phyloP scores from a whole-genome alignment of 1,140 invertebrate genomes.

The Leptoteleia sp. region DNA sequence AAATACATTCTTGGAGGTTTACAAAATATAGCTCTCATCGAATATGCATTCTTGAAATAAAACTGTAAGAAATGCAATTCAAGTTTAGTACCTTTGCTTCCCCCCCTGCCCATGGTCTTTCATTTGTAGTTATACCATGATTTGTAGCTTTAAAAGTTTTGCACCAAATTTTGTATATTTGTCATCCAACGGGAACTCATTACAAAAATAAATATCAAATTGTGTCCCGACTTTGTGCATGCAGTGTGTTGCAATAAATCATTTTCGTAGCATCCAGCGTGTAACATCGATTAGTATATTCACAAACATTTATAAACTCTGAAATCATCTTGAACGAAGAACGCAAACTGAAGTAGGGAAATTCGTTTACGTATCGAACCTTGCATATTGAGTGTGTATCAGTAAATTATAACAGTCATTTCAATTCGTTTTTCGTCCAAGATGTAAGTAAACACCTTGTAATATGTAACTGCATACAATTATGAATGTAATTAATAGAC shows the following conservation, averaged over 20 bases:
- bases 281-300: slow-evolving; percentile 48
- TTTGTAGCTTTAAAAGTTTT: slow-evolving; percentile 16
- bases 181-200: slow-evolving; percentile 7
- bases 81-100: not conserved
- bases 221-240: slow-evolving; percentile 44
- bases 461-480: slow-evolving; percentile 11
- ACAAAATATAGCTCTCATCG: slow-evolving; percentile 27
- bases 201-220: slow-evolving; percentile 44
- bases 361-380: slow-evolving; percentile 3
- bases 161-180: slow-evolving; percentile 1
- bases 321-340: slow-evolving; percentile 43
- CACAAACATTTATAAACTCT: slow-evolving; percentile 57
- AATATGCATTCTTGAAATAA: slow-evolving; percentile 19
- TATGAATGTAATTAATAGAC: slow-evolving; percentile 10
- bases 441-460: slow-evolving; percentile 22
- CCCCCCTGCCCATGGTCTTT: no score
- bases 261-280: slow-evolving; percentile 41
- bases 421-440: slow-evolving; percentile 15
- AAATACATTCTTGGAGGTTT: slow-evolving; percentile 35
- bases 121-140: not conserved
- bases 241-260: slow-evolving; percentile 40
- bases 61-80: slow-evolving; percentile 12
- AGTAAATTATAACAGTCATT: not conserved
- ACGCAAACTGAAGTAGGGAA: not conserved
- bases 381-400: not conserved